These are phyloP conservation scores for Butorides virescens DNA, from an alignment of 2,113 vertebrate genomes.

Conservation along the genomic window DNA sequence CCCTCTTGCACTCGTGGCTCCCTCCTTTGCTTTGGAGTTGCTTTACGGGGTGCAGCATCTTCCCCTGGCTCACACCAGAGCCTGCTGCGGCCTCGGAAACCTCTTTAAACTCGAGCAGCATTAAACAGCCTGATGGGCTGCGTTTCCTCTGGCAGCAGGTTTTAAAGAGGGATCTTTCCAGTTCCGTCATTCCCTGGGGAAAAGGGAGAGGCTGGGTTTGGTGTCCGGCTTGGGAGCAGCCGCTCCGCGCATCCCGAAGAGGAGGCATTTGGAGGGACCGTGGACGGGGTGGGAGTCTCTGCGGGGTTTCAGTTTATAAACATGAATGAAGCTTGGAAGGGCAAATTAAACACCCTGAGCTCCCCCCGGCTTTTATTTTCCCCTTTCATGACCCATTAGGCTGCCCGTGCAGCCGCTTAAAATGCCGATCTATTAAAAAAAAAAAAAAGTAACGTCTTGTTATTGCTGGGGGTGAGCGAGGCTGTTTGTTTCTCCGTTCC, in stretches of 20 bases:
- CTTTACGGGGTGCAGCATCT: rapidly evolving
- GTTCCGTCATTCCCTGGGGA: neutral
- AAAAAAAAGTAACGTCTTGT: rapidly evolving
- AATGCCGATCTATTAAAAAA: neutral
- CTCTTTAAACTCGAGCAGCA: neutral
- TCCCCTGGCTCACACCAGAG: neutral
- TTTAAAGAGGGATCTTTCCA: neutral
- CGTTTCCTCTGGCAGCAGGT: rapidly evolving
- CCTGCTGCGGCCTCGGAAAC: rapidly evolving
- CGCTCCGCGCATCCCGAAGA: rapidly evolving
- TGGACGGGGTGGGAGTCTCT: rapidly evolving
- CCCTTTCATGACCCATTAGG: neutral
- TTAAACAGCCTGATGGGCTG: neutral
- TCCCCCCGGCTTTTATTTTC: neutral
- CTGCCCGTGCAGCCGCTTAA: neutral
- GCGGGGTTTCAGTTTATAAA: neutral
- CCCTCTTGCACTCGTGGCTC: neutral
- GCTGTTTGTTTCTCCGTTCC: neutral
- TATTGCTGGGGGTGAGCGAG: neutral
- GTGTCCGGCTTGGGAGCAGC: neutral
- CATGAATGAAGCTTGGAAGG: neutral
- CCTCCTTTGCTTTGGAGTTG: neutral
- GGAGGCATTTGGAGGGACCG: rapidly evolving
- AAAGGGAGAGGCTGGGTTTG: neutral
- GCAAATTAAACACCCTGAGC: rapidly evolving